Evolutionary conservation across 2,113 vertebrate genomes (phyloP).

Genomic region (Phyllostomus discolor): DNA sequence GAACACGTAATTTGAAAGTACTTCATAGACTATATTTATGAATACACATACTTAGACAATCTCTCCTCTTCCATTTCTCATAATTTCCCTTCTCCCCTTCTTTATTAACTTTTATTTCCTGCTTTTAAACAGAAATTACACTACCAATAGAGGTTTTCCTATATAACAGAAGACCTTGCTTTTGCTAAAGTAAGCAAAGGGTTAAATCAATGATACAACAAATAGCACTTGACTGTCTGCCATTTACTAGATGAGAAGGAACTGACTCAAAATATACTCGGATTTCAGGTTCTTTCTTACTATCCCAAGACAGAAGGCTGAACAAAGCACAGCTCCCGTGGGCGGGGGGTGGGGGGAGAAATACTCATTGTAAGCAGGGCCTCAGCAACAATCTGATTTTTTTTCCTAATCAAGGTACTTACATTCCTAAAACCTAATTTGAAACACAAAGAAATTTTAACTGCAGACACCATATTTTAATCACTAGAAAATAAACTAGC

Average conservation of each 20-base stretch:
- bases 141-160: neutral
- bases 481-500: conserved; percentile 6
- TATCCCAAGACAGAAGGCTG: neutral
- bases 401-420: neutral
- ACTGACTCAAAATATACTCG: neutral
- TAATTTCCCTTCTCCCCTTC: neutral
- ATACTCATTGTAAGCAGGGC: neutral
- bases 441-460: conserved; percentile 44
- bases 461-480: neutral
- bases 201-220: conserved; percentile 8
- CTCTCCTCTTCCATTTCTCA: neutral
- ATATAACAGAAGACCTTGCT: neutral
- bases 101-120: conserved; percentile 22
- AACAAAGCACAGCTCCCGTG: neutral
- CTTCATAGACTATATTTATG: neutral
- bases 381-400: neutral
- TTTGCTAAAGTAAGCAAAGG: conserved; percentile 20
- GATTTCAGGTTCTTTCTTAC: neutral
- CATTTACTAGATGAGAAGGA: neutral
- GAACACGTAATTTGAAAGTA: neutral
- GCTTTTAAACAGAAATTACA: conserved; percentile 29
- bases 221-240: neutral
- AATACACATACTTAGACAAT: neutral
- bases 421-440: conserved; percentile 32
- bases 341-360: neutral